Evolutionary conservation across 2,888 invertebrate genomes (phyloP).

Genomic region (Cheilosia soror): DNA sequence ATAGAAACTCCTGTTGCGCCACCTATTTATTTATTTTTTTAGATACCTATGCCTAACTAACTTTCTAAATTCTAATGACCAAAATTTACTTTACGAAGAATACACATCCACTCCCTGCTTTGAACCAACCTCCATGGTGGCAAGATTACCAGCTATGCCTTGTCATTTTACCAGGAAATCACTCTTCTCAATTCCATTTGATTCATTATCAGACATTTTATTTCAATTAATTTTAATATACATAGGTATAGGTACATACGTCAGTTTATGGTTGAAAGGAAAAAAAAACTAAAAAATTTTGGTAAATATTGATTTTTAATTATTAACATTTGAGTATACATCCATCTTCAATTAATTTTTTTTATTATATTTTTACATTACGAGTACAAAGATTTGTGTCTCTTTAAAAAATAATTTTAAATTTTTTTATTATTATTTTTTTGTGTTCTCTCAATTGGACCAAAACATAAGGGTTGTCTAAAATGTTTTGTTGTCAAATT

Average conservation of each 20-base stretch:
- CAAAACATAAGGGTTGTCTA: constrained; percentile 58
- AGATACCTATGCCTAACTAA: too few relatives aligned
- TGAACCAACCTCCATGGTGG: too few relatives aligned
- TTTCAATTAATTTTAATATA: constrained; percentile 49
- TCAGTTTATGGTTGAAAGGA: constrained; percentile 40
- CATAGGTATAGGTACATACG: constrained; percentile 72
- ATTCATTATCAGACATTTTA: constrained; percentile 50
- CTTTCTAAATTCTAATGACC: too few relatives aligned
- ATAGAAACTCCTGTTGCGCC: too few relatives aligned
- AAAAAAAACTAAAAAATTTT: constrained; percentile 25
- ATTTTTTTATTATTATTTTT: constrained; percentile 5
- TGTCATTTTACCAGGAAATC: not conserved
- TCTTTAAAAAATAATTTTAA: constrained; percentile 60
- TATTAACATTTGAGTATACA: constrained; percentile 55
- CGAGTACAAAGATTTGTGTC: constrained; percentile 50
- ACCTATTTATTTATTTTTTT: too few relatives aligned
- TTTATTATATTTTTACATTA: constrained; percentile 35
- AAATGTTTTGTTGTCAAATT: constrained; percentile 54
- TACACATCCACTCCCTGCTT: too few relatives aligned
- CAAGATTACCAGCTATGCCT: too few relatives aligned
- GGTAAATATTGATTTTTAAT: constrained; percentile 47
- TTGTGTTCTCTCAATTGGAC: constrained; percentile 51
- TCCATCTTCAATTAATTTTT: constrained; percentile 58
- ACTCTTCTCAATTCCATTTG: constrained; percentile 22
- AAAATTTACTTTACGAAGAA: too few relatives aligned